Conservation (phyloP, 1,140 invertebrate genomes). For the Drosophila grimshawi region DNA sequence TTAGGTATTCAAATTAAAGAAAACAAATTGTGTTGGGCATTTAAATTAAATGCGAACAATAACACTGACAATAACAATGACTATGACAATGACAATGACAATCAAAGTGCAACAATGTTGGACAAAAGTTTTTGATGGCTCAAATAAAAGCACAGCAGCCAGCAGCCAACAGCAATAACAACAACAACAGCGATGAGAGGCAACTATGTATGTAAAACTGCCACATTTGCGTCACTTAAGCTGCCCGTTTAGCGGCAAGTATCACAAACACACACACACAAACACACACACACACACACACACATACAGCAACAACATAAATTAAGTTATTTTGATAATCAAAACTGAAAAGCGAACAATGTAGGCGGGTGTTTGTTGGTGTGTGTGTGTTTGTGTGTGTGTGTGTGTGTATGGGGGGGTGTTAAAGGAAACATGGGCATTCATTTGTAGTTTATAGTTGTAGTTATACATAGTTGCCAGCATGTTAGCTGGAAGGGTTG, state of each 20-base stretch:
- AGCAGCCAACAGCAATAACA: neutral
- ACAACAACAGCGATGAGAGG: constrained; percentile 15
- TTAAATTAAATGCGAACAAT: constrained; percentile 52
- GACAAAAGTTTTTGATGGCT: constrained; percentile 60
- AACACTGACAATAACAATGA: constrained; percentile 4
- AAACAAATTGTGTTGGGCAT: constrained; percentile 47
- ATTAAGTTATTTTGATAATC: constrained; percentile 82
- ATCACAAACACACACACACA: constrained; percentile 16
- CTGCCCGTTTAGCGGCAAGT: constrained; percentile 65
- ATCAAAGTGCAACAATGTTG: constrained; percentile 68
- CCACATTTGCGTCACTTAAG: constrained; percentile 79
- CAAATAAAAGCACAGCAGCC: constrained; percentile 37
- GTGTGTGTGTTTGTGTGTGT: neutral
- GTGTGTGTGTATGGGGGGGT: neutral
- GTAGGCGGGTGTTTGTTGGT: constrained; percentile 5
- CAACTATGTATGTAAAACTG: constrained; percentile 44
- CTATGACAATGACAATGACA: constrained; percentile 37
- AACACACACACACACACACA: neutral
- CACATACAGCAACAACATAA: constrained; percentile 55
- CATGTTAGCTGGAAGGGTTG: neutral
- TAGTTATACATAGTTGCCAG: constrained; percentile 18
- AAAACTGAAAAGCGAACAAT: constrained; percentile 74
- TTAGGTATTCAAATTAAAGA: constrained; percentile 34
- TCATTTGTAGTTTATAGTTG: constrained; percentile 69
- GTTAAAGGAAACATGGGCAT: constrained; percentile 49